Evolutionary conservation across 2,888 invertebrate genomes (phyloP), one percentile per base, ranked within the genome.

Genomic region (Philereme transversata): DNA sequence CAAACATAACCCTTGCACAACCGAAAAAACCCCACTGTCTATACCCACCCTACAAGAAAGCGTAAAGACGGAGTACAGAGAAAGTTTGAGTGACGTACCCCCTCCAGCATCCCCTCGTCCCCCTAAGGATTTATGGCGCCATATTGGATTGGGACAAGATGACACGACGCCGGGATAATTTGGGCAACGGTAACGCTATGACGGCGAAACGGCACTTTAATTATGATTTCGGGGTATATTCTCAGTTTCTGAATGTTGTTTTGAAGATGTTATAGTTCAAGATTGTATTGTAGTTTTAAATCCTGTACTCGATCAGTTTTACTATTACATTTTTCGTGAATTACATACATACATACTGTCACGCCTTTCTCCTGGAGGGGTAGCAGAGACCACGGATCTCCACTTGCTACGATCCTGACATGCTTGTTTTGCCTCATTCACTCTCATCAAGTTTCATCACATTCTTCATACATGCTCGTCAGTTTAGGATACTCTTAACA

Each of bases 111-210:
- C 78, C 84, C 84, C 52, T 55, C 56, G 52, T 59, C 82, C 78
- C 82, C 82, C 86, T 79, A 82, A 90, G 90, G 91, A 92, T 92
- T 92, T 92, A 92, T 88, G 90, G 88, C 91, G 92, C 92, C 91
- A 92, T 92, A 92, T 92, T 92, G 92, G 92, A 92, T 92, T 89
- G 92, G 91, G 91, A 92, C 92, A 92, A 92, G 92, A 92, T 92
- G 92, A 92, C 92, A 90, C 90, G 86, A 85, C 88, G 89, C 88
- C 81, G 87, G 92, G 92, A 92, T 92, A 92, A 92, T 92, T 92
- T 92, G 92, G 92, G 90, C 89, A 90, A 88, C 89, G 88, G 89
- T 86, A 86, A 62, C 53, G 88, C 87, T 70, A 90, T 90, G 90
- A 91, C 88, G 83, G 83, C 78, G 83, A 82, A 90, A 91, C 85